Percentiles rank a stretch among this genome's conserved stretches.
Evolutionary conservation across 2,888 invertebrate genomes (phyloP).

Genomic region (Trichogramma dendrolimi): DNA sequence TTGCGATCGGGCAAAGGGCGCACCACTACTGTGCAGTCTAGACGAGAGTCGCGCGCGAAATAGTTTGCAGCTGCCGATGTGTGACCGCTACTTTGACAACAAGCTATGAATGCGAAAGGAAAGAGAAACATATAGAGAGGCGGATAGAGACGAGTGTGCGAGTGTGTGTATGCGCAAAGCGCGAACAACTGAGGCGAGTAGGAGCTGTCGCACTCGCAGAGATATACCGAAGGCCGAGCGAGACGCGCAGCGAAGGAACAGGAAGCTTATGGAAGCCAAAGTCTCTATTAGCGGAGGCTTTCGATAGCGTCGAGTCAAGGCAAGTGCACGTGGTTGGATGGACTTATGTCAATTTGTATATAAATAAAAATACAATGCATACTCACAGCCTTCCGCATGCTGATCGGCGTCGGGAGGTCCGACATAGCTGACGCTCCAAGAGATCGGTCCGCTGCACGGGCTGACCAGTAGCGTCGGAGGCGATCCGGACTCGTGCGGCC

Average conservation of each 20-base stretch:
- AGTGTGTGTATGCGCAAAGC: no score
- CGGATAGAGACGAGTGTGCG: no score
- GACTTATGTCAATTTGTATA: no score
- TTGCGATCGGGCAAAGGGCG: no score
- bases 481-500: slow-evolving; percentile 44
- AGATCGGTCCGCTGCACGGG: slow-evolving; percentile 49
- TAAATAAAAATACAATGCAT: slow-evolving; percentile 25
- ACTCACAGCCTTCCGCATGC: slow-evolving; percentile 43
- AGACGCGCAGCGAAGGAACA: not conserved
- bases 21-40: slow-evolving; percentile 18
- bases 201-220: no score
- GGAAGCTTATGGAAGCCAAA: no score
- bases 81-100: slow-evolving; percentile 25
- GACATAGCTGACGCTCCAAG: slow-evolving; percentile 49
- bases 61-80: slow-evolving; percentile 31
- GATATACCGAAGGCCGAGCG: slow-evolving; percentile 8
- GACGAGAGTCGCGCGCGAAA: slow-evolving; percentile 25
- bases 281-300: no score
- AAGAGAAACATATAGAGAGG: no score
- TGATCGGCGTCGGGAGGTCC: slow-evolving; percentile 46
- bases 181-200: no score
- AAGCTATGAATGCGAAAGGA: slow-evolving; percentile 27
- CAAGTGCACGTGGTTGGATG: no score
- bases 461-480: slow-evolving; percentile 48
- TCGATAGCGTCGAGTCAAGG: no score